Percentiles rank a stretch among this genome's conserved stretches.
Conservation (phyloP, 2,888 invertebrate genomes). For the Xanthostigma xanthostigma region DNA sequence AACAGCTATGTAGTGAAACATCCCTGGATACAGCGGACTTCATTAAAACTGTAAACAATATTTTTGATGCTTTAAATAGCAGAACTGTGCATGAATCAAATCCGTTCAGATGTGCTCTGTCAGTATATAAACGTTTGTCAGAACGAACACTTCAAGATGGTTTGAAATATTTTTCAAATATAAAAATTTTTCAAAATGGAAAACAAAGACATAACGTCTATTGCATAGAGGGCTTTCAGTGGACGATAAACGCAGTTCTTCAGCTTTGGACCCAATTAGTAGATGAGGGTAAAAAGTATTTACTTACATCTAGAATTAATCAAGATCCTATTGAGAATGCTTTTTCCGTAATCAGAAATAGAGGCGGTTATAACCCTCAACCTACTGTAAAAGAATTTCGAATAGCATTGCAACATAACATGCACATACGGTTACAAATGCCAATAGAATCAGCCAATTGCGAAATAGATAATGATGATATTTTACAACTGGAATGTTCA, state of each 20-base stretch:
- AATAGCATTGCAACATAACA: conserved; percentile 11
- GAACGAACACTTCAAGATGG: conserved; percentile 11
- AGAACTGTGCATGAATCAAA: neutral
- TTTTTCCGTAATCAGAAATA: conserved; percentile 12
- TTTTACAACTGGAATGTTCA: neutral
- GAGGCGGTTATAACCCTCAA: conserved; percentile 13
- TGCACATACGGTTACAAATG: conserved; percentile 8
- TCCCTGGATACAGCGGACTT: conserved; percentile 3
- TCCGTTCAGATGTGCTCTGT: conserved; percentile 3
- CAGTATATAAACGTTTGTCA: conserved; percentile 8
- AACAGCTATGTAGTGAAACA: neutral
- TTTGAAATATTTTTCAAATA: conserved; percentile 9
- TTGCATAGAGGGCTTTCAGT: conserved; percentile 15
- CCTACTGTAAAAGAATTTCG: conserved; percentile 11
- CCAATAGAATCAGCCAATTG: conserved; percentile 10
- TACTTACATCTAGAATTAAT: too few species aligned
- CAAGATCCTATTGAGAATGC: conserved; percentile 16
- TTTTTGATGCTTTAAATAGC: conserved; percentile 7
- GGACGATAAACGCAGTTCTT: conserved; percentile 14
- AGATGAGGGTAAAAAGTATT: conserved; percentile 8
- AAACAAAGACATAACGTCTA: conserved; percentile 10
- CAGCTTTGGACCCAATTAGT: conserved; percentile 12
- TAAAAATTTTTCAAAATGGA: conserved; percentile 9
- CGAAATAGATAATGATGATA: conserved; percentile 6
- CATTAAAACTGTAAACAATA: conserved; percentile 1